A percentile compares a stretch with the other conserved stretches of the same genome.
These are phyloP conservation scores for Cuculus canorus DNA, from an alignment of 2,797 vertebrate genomes.

Conservation along the genomic window DNA sequence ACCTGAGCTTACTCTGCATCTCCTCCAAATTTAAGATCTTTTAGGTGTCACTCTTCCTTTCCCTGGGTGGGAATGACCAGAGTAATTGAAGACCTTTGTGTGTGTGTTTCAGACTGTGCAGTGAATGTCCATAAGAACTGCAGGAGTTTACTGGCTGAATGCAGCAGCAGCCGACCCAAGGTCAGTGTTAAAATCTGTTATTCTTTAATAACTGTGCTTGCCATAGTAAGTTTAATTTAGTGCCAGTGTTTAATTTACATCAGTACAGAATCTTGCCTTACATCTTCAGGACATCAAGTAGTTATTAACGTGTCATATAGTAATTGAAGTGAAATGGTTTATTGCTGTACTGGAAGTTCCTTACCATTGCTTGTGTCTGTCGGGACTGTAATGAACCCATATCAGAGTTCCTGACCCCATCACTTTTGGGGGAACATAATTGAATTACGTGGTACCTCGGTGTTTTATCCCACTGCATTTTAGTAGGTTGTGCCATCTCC, in stretches of 20 bases:
- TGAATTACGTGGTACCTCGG: not conserved
- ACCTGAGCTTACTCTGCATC: not conserved
- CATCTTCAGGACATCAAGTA: not conserved
- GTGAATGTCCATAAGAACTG: constrained; percentile 92
- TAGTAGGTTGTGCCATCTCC: not conserved
- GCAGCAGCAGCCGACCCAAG: constrained; percentile 86
- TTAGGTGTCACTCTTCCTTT: not conserved
- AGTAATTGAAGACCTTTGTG: not conserved
- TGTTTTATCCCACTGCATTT: not conserved
- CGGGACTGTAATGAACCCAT: not conserved
- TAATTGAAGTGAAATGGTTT: not conserved
- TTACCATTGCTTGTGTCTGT: not conserved
- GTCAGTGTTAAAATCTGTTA: constrained; percentile 69
- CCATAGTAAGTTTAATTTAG: not conserved
- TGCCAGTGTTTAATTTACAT: not conserved
- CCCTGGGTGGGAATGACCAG: not conserved
- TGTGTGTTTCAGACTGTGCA: constrained; percentile 81
- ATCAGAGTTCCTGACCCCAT: not conserved
- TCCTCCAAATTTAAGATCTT: not conserved
- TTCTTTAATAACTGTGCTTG: not conserved
- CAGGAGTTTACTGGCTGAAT: constrained; percentile 87
- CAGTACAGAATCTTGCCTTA: not conserved
- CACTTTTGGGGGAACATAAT: not conserved
- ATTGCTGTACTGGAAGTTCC: not conserved
- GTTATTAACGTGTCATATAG: not conserved